These are phyloP conservation scores for Drosophila grimshawi DNA, from an alignment of 1,140 invertebrate genomes.

Conservation along the genomic window DNA sequence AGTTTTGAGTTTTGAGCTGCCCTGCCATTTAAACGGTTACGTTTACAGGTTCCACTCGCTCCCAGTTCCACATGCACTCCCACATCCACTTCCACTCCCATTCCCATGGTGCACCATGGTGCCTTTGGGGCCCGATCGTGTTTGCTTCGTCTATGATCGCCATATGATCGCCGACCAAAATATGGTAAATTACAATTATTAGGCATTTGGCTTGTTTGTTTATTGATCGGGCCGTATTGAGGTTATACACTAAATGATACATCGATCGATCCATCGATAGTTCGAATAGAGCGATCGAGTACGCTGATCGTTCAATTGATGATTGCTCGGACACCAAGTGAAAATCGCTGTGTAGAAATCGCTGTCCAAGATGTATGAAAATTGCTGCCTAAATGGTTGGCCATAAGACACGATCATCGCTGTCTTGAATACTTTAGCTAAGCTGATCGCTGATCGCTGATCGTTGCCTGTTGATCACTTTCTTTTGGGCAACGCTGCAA, in stretches of 20 bases:
- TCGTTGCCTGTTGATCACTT: conserved; percentile 55
- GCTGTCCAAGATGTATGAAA: conserved; percentile 65
- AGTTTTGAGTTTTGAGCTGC: conserved; percentile 1
- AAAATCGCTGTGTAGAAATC: conserved; percentile 43
- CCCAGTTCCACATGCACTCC: conserved; percentile 9
- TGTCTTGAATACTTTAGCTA: conserved; percentile 18
- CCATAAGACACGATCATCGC: conserved; percentile 64
- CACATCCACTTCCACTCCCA: conserved; percentile 21
- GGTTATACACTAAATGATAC: conserved; percentile 80
- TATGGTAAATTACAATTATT: conserved; percentile 83
- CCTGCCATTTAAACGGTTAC: conserved; percentile 24
- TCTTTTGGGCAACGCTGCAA: conserved; percentile 47
- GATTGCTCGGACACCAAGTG: conserved; percentile 61
- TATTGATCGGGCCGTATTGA: conserved; percentile 76
- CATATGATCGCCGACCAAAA: conserved; percentile 58
- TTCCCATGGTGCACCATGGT: not conserved
- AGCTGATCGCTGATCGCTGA: conserved; percentile 18
- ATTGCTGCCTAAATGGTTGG: conserved; percentile 71
- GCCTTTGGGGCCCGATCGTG: conserved; percentile 47
- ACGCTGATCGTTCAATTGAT: conserved; percentile 69
- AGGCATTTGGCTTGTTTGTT: conserved; percentile 82
- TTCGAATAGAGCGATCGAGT: conserved; percentile 73
- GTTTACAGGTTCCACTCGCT: conserved; percentile 11
- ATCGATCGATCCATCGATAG: conserved; percentile 52
- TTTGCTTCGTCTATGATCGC: conserved; percentile 42